Conservation (phyloP, 2,888 invertebrate genomes). For the Sepiola atlantica region DNA sequence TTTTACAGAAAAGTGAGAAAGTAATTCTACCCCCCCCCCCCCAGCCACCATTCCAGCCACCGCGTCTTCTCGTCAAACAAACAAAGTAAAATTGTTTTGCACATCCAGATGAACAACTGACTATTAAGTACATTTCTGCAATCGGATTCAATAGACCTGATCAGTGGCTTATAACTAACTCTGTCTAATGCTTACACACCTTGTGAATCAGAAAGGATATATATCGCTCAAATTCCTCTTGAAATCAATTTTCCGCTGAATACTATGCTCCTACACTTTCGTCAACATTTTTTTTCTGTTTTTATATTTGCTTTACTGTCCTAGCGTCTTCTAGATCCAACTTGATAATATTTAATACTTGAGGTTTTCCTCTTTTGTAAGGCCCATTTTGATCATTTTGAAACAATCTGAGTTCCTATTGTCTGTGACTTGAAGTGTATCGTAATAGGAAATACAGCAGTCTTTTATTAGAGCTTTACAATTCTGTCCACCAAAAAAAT, state of each 20-base stretch:
- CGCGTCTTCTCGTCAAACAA: neutral
- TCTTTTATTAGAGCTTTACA: neutral
- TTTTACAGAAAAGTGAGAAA: conserved; percentile 18
- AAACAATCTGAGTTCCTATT: conserved; percentile 16
- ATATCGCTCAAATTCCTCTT: neutral
- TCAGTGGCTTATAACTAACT: conserved; percentile 20
- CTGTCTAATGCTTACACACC: conserved; percentile 20
- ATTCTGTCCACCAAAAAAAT: neutral
- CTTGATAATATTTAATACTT: conserved; percentile 22
- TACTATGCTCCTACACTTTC: neutral
- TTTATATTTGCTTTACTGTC: neutral
- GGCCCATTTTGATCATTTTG: conserved; percentile 7
- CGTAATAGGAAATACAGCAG: neutral
- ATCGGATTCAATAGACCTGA: conserved; percentile 32
- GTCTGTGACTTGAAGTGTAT: neutral
- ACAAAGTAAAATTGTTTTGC: conserved; percentile 9
- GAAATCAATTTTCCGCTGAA: neutral
- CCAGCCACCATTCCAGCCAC: neutral
- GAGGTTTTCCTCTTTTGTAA: neutral
- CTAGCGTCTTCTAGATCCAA: neutral
- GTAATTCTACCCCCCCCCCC: too few species aligned
- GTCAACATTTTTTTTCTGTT: neutral
- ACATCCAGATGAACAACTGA: neutral
- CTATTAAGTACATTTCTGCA: conserved; percentile 32
- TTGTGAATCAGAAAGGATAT: neutral